phyloP scores from a whole-genome alignment of 2,113 vertebrate genomes.

The Nettapus auritus region DNA sequence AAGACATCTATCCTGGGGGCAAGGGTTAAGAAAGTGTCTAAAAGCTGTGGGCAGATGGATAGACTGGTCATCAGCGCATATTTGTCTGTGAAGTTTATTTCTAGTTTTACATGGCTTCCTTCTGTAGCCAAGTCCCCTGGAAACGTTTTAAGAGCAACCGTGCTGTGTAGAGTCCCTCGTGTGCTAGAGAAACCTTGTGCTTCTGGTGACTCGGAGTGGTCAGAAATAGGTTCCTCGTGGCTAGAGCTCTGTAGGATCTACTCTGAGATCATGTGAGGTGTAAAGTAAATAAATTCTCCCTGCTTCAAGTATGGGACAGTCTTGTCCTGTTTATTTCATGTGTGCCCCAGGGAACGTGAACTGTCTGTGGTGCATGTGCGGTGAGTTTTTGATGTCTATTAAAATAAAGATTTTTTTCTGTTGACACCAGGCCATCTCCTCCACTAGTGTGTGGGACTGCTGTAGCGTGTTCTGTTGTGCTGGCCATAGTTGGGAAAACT shows the following conservation, averaged over 20 bases:
- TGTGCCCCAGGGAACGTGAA: background rate
- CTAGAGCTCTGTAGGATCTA: background rate
- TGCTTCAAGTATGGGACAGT: fast-evolving
- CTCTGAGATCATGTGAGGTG: background rate
- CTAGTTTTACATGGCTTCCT: background rate
- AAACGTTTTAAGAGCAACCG: background rate
- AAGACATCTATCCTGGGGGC: fast-evolving
- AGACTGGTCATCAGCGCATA: background rate
- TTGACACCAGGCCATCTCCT: background rate
- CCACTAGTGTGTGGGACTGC: fast-evolving
- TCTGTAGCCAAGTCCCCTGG: background rate
- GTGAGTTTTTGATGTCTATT: background rate
- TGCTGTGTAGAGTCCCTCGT: background rate
- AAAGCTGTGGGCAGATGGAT: background rate
- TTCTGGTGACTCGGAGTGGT: background rate
- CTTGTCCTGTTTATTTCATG: background rate
- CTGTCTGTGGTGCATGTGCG: fast-evolving
- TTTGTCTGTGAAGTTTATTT: background rate
- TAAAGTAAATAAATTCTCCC: background rate
- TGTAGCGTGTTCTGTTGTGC: background rate
- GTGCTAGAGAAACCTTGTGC: background rate
- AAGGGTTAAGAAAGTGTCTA: background rate
- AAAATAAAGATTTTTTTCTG: fast-evolving
- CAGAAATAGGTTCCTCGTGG: background rate
- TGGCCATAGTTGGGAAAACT: fast-evolving